phyloP scores from a whole-genome alignment of 2,113 vertebrate species.

The Hyperopisus bebe region DNA sequence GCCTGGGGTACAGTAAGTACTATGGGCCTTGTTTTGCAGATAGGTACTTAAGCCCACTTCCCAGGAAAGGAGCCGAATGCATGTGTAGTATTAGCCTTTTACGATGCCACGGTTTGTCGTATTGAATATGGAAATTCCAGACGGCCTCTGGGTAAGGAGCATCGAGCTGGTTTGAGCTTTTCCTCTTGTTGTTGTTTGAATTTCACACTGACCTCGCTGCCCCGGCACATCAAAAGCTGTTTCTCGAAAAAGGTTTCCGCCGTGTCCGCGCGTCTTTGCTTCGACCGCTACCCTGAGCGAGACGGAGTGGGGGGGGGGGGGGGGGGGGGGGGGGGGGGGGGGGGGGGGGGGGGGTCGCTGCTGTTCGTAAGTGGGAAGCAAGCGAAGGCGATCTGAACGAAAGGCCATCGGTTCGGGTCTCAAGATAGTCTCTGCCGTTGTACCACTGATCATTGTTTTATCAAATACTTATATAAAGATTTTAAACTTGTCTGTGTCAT shows the following conservation, averaged over 20 bases:
- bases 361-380: not conserved
- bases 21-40: not conserved
- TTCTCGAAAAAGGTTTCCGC: constrained; percentile 53
- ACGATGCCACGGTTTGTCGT: constrained; percentile 38
- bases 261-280: constrained; percentile 50
- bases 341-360: not conserved
- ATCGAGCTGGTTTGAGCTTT: constrained; percentile 59
- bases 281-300: constrained; percentile 30
- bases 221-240: constrained; percentile 64
- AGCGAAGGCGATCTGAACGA: not conserved
- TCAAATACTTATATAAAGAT: not conserved
- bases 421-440: not conserved
- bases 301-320: constrained; percentile 22
- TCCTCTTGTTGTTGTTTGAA: constrained; percentile 47
- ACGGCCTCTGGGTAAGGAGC: constrained; percentile 61
- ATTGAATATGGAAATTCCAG: constrained; percentile 65
- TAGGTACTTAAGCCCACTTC: not conserved
- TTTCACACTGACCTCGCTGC: constrained; percentile 60
- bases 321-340: not conserved
- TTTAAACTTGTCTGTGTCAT: not conserved
- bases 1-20: not conserved
- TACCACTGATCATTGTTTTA: not conserved
- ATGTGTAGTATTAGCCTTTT: not conserved
- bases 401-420: not conserved
- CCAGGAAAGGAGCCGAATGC: not conserved